Base-by-base conservation (phyloP, 2,113 vertebrate species). In the Motacilla tschutschensis region DNA sequence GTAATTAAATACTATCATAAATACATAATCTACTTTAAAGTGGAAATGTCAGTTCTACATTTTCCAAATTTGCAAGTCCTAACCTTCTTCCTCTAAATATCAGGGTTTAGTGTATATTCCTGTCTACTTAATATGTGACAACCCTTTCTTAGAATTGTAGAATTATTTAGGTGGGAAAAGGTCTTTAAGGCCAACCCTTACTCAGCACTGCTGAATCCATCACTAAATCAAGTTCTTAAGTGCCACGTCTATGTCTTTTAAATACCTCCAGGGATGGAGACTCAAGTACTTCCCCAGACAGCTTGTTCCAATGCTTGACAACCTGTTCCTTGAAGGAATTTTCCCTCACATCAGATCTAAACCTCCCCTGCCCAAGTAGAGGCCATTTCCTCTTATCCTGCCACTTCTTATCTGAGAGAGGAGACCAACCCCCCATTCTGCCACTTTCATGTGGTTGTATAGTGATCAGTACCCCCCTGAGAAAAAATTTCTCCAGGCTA, bases 381-480 rank as follows among this genome's bases (percentile, higher is more conserved):
- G 12, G 19, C 4, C 6, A 12, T 36, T 69, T 64, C 50, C 20
- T 87, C 36, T 60, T 16, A 6, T 58, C 5, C 18, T 93, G 6
- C 33, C 5, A 4, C 43, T 48, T 44, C 20, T 28, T 43, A 50
- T 16, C 2, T 46, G 10, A 53, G 29, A 53, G 33, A 57, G 20
- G 5, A 67, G 44, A 53, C 17, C 24, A 38, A 33, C 9, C 2
- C 12, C 12, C 14, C 28, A 71, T 17, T 25, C 41, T 5, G 0
- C 29, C 31, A 55, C 17, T 46, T 41, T 50, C n/a, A 58, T 7
- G 7, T 14, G 35, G 31, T 4, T 53, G 31, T 28, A 43, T 2
- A 40, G 31, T 2, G 1, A 26, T 6, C 10, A 41, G 13, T 28
- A 53, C 4, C 8, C 5, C 15, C 4, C 5, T 10, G 15, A 48